These are phyloP conservation scores for Drosophila busckii DNA, from an alignment of 1,140 invertebrate species.

Conservation along the genomic window DNA sequence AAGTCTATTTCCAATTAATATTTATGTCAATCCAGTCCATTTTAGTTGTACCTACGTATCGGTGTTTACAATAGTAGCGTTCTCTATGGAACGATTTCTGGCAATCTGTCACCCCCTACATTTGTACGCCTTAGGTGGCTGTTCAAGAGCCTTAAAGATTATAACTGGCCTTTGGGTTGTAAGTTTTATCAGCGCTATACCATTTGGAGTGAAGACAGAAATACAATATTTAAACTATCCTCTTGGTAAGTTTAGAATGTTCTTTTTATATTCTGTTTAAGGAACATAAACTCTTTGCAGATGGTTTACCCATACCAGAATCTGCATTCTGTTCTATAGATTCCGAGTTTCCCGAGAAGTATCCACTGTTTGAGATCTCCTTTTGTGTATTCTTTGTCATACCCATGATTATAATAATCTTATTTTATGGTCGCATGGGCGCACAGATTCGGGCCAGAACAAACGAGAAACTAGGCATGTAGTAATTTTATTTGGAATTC, in stretches of 20 bases:
- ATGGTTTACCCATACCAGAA: constrained; percentile 81
- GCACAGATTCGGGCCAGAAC: constrained; percentile 83
- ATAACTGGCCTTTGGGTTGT: constrained; percentile 89
- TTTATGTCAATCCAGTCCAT: too few relatives aligned
- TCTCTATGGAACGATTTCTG: constrained; percentile 92
- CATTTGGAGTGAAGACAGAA: constrained; percentile 86
- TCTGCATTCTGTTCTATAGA: constrained; percentile 89
- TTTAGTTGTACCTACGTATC: constrained; percentile 91
- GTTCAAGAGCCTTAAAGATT: constrained; percentile 89
- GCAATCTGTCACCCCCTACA: constrained; percentile 95
- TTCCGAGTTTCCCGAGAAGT: constrained; percentile 80
- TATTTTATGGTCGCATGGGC: constrained; percentile 89
- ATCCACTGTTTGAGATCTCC: constrained; percentile 89
- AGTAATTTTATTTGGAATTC: too few relatives aligned
- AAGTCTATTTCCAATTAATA: too few relatives aligned
- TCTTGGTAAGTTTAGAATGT: constrained; percentile 79
- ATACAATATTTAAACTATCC: constrained; percentile 87
- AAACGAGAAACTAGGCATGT: constrained; percentile 77
- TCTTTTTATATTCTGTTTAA: not conserved
- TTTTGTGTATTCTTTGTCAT: constrained; percentile 90
- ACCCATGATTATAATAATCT: constrained; percentile 88
- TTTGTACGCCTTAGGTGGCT: constrained; percentile 87
- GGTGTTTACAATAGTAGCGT: constrained; percentile 93
- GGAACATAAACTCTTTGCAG: not conserved
- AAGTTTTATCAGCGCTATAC: constrained; percentile 87